Evolutionary conservation across 2,888 invertebrate genomes (phyloP).

Genomic region (Apantesis nais): DNA sequence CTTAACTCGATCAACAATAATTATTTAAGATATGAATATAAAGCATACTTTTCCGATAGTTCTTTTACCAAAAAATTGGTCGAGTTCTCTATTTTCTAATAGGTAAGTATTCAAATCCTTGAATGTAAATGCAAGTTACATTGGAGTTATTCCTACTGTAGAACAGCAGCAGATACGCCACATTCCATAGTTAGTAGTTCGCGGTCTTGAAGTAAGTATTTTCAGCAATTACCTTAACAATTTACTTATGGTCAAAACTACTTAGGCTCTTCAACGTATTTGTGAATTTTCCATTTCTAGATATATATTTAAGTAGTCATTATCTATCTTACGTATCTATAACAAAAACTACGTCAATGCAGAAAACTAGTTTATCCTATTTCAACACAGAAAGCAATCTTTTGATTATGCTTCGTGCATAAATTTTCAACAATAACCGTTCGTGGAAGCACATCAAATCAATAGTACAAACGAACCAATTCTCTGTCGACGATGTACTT

Average conservation of each 20-base stretch:
- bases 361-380: conserved; percentile 35
- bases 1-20: background rate
- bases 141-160: background rate
- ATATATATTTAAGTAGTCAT: background rate
- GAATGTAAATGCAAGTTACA: background rate
- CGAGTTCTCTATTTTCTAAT: background rate
- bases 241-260: background rate
- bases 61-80: background rate
- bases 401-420: conserved; percentile 54
- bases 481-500: conserved; percentile 38
- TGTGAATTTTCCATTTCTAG: background rate
- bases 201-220: background rate
- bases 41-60: background rate
- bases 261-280: background rate
- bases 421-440: conserved; percentile 62
- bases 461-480: conserved; percentile 56
- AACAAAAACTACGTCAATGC: conserved; percentile 35
- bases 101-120: background rate
- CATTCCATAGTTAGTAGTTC: background rate
- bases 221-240: background rate
- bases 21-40: background rate
- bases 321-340: conserved; percentile 21
- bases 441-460: conserved; percentile 76
- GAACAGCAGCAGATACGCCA: background rate
- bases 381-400: conserved; percentile 48